Evolutionary conservation across 1,140 invertebrate species (phyloP).

Genomic region (Neodiprion pinetum): DNA sequence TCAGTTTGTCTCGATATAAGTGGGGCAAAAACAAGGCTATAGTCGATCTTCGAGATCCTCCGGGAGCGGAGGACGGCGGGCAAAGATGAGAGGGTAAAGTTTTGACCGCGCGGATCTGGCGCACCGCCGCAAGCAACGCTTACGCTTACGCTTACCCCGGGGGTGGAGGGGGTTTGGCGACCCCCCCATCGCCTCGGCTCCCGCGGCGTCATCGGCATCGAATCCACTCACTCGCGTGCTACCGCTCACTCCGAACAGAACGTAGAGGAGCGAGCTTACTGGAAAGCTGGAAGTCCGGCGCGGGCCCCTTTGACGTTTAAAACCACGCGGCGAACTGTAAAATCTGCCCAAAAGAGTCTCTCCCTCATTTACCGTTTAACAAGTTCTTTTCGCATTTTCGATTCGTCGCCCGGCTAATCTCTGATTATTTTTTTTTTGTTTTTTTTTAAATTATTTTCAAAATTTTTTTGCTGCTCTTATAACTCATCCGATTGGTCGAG

Average conservation of each 20-base stretch:
- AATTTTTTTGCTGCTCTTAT: neutral
- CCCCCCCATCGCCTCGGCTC: neutral
- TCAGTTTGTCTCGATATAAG: too few relatives aligned
- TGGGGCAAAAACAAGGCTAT: too few relatives aligned
- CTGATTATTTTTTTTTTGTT: too few relatives aligned
- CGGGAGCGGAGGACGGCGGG: neutral
- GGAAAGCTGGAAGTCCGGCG: neutral
- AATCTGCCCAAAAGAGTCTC: too few relatives aligned
- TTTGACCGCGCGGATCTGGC: neutral
- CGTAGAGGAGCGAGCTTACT: neutral
- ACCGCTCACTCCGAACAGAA: constrained; percentile 2
- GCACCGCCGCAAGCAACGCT: constrained; percentile 3
- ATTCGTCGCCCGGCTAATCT: neutral
- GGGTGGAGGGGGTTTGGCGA: neutral
- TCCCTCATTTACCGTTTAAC: too few relatives aligned
- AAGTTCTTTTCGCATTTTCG: neutral
- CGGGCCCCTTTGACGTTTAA: neutral
- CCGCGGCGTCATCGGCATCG: neutral
- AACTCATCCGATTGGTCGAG: neutral
- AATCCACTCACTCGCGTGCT: constrained; percentile 1
- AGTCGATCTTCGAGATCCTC: too few relatives aligned
- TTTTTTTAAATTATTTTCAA: too few relatives aligned
- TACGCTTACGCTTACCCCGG: neutral
- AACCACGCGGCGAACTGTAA: neutral
- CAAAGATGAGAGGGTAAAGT: neutral